Evolutionary conservation across 2,113 vertebrate species (phyloP), one percentile per base, ranked within the genome.

Genomic region (Cyprinodon brontotheroides): DNA sequence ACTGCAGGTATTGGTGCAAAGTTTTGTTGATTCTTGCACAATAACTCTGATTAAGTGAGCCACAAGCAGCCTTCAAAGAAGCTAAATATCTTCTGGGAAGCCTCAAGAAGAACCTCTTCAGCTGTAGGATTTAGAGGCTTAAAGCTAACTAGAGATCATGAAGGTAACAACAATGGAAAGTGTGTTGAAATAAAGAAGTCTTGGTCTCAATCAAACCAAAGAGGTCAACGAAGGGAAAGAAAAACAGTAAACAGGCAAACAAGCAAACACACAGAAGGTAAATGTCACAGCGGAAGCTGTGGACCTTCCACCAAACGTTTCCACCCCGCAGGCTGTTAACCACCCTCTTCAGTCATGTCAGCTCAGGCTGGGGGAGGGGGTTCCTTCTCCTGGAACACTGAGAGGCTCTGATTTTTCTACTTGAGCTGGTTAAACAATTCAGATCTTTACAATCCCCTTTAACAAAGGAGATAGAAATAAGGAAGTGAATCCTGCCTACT

Each of bases 141-240:
- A 63, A 41, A 41, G 9, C 36, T 12, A 40, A 53, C 3, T 29
- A 69, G 37, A 60, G 66, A 40, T 7, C 5, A 66, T 38, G 47
- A 38, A 7, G 39, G 12, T 61, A 81, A 53, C 50, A 62, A 75
- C 22, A 68, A 5, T 40, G 81, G 87, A 90, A 88, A 89, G 67
- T 73, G 84, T 68, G n/a, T 39, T 83, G 36, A 37, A 4, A 20
- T 9, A 4, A 50, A 48, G 4, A 39, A 13, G 73, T 13, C 4
- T 22, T 15, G 40, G 22, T 12, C 2, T 4, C 41, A 20, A 29
- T 57, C 50, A 77, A 65, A 78, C 59, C 66, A 65, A 29, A 81
- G 77, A 79, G 83, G 85, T 79, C 83, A 86, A 43, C 64, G 68
- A 81, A 70, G 68, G 89, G 86, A 86, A 89, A 87, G 43, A 57